phyloP scores from a whole-genome alignment of 2,113 vertebrate genomes.

The Seriola dumerili region DNA sequence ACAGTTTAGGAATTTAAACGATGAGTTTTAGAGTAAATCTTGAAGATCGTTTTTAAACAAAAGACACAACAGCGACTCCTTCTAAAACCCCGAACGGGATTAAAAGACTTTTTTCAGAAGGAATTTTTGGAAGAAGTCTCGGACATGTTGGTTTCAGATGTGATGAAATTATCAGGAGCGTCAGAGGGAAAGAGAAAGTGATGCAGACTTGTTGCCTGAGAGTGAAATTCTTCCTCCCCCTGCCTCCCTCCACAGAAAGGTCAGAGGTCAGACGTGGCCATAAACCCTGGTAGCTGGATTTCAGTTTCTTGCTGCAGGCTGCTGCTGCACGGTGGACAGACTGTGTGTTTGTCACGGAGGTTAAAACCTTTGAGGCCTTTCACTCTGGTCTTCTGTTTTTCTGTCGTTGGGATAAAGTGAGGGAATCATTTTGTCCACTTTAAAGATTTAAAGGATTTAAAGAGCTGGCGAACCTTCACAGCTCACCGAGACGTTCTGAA shows the following conservation, averaged over 20 bases:
- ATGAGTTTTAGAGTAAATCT: background rate
- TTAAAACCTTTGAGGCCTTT: background rate
- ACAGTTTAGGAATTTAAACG: background rate
- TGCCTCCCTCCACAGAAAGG: background rate
- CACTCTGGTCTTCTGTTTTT: background rate
- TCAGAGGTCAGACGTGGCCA: slow-evolving; percentile 2
- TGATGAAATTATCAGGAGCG: background rate
- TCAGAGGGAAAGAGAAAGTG: background rate
- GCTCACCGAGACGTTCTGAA: background rate
- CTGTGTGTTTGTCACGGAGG: background rate
- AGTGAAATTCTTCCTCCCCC: background rate
- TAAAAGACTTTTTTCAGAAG: background rate
- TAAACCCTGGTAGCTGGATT: background rate
- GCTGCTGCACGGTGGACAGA: background rate
- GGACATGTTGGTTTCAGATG: background rate
- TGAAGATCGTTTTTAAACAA: background rate
- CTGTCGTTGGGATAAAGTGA: background rate
- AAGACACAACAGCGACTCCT: background rate
- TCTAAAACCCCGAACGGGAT: background rate
- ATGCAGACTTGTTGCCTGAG: background rate
- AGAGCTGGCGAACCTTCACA: background rate
- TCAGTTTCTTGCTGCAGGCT: background rate
- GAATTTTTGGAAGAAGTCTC: background rate
- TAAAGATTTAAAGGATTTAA: slow-evolving; percentile 2
- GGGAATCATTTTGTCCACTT: too few relatives aligned